Conservation (phyloP, 2,113 vertebrate genomes). For the Phrynocephalus versicolor region DNA sequence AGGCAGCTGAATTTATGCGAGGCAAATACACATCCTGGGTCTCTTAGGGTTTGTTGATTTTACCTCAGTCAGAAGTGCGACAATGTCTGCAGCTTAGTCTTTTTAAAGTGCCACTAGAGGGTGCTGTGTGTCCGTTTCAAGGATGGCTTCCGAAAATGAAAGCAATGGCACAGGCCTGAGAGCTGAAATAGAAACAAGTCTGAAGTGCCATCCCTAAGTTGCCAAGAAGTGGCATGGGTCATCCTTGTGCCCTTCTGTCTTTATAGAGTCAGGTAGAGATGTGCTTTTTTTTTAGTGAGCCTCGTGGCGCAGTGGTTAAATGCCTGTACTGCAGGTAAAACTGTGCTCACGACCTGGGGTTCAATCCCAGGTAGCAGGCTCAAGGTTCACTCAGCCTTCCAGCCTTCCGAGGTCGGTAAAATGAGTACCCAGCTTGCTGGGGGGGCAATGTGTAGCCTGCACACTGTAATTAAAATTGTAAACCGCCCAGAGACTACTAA, state of each 20-base stretch:
- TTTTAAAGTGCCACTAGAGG: neutral
- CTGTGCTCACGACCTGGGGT: too few relatives aligned
- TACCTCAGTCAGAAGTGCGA: neutral
- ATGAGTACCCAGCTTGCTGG: too few relatives aligned
- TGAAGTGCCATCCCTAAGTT: neutral
- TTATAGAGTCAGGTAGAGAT: neutral
- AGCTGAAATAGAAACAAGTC: neutral
- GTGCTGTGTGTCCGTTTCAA: neutral
- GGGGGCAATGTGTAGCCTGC: too few relatives aligned
- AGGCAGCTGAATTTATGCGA: neutral
- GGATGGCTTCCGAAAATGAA: neutral
- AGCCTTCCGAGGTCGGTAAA: too few relatives aligned
- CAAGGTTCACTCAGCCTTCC: too few relatives aligned
- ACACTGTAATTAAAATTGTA: too few relatives aligned
- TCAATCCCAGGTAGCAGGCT: too few relatives aligned
- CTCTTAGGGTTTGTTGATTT: neutral
- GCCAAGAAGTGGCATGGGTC: too few relatives aligned
- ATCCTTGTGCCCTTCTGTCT: neutral
- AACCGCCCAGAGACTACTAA: too few relatives aligned
- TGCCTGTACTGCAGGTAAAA: too few relatives aligned
- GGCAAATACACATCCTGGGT: neutral
- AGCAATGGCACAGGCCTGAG: neutral
- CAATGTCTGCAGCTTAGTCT: neutral
- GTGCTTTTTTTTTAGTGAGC: too few relatives aligned
- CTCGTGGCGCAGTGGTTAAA: too few relatives aligned